These are phyloP conservation scores for Dreissena rostriformis DNA, from an alignment of 1,140 invertebrate species.

Conservation along the genomic window DNA sequence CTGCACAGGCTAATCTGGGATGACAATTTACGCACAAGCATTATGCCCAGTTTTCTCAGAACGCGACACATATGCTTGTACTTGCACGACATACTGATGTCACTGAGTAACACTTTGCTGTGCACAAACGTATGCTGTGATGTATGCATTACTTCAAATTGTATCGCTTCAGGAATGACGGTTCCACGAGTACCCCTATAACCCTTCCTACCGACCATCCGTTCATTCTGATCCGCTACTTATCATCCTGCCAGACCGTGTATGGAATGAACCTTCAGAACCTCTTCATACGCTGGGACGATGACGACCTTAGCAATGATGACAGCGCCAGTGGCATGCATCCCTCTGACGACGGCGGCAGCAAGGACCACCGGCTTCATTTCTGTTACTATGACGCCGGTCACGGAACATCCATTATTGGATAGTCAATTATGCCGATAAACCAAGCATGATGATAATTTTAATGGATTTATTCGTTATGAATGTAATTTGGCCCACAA, in stretches of 20 bases:
- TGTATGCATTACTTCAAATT: no score
- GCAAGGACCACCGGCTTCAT: conserved; percentile 23
- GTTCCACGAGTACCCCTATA: conserved; percentile 32
- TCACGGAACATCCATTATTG: no score
- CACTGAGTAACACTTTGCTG: background rate
- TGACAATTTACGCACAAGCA: no score
- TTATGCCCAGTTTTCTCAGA: no score
- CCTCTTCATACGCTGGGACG: conserved; percentile 58
- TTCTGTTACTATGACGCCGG: conserved; percentile 37
- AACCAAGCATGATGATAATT: no score
- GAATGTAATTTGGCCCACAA: no score
- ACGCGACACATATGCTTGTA: background rate
- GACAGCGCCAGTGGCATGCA: conserved; percentile 26
- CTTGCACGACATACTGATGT: background rate
- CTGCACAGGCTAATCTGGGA: no score
- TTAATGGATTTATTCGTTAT: no score
- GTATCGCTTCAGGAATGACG: conserved; percentile 53
- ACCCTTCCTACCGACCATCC: conserved; percentile 53
- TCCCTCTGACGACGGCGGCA: conserved; percentile 59
- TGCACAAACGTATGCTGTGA: no score
- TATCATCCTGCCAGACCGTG: conserved; percentile 56
- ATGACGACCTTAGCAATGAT: conserved; percentile 31
- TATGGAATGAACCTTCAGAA: conserved; percentile 54
- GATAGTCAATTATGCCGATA: no score
- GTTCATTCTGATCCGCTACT: conserved; percentile 58